phyloP scores from a whole-genome alignment of 2,113 vertebrate genomes.

The Pseudorasbora parva region DNA sequence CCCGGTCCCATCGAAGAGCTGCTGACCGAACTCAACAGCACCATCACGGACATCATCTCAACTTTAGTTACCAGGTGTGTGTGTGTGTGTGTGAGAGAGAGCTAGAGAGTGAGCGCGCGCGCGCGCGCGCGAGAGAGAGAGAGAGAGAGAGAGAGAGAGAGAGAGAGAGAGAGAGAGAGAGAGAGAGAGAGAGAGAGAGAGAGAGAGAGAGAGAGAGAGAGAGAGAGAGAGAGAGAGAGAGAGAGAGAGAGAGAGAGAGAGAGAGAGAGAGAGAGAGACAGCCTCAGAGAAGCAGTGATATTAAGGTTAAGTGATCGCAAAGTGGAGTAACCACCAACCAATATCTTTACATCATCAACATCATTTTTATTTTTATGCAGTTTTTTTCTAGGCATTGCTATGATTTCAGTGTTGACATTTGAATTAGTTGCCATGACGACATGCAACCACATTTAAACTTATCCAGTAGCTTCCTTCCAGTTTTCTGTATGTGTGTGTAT shows the following conservation, averaged over 20 bases:
- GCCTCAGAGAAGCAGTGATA: neutral
- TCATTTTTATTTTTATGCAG: neutral
- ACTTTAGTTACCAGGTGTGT: conserved; percentile 92
- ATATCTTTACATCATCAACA: neutral
- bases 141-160: no score
- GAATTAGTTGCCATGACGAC: neutral
- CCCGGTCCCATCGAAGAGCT: conserved; percentile 92
- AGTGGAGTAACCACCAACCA: neutral
- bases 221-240: no score
- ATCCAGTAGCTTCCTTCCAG: neutral
- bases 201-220: no score
- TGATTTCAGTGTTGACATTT: neutral
- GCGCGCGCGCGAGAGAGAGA: no score
- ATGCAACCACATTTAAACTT: neutral
- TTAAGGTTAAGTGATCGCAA: neutral
- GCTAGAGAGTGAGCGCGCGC: no score
- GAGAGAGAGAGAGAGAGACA: no score
- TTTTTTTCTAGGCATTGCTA: neutral
- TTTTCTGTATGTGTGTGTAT: neutral
- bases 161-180: no score
- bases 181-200: no score
- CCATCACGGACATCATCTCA: conserved; percentile 97
- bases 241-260: no score
- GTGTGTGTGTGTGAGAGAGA: conserved; percentile 47
- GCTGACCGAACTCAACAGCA: conserved; percentile 89